Percentiles rank a stretch among this genome's conserved stretches.
phyloP scores from a whole-genome alignment of 2,797 vertebrate species.

The Halcyon smyrnensis region DNA sequence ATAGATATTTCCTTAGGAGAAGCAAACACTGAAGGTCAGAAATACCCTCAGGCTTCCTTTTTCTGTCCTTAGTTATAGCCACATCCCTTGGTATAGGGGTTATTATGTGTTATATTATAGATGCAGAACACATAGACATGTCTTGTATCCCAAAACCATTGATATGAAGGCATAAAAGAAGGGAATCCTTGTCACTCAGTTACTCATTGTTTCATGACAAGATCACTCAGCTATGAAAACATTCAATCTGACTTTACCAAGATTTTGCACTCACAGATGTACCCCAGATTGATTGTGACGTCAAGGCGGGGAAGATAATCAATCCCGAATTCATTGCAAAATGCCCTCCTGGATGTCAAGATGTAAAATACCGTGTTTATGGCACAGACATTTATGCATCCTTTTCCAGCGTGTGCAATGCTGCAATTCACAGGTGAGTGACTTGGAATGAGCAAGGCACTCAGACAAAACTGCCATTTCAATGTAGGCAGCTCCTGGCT shows the following conservation, averaged over 20 bases:
- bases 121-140: neutral
- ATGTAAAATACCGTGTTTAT: conserved; percentile 90
- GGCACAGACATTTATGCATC: conserved; percentile 92
- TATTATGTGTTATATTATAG: neutral
- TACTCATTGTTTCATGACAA: neutral
- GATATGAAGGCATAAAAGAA: neutral
- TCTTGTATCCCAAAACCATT: neutral
- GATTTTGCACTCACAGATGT: conserved; percentile 81
- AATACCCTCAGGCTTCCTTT: neutral
- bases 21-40: neutral
- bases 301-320: conserved; percentile 92
- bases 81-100: neutral
- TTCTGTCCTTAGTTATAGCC: neutral
- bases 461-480: neutral
- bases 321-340: conserved; percentile 95
- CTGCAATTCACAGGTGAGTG: conserved; percentile 93
- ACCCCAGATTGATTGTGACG: conserved; percentile 90
- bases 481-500: neutral
- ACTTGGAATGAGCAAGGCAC: neutral
- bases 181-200: neutral
- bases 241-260: conserved; percentile 38
- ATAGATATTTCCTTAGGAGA: neutral
- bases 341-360: conserved; percentile 91
- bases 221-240: neutral
- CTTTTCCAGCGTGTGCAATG: conserved; percentile 95